Evolutionary conservation across 2,888 invertebrate species (phyloP), one percentile per base, ranked within the genome.

Genomic region (Sacculina carcini): DNA sequence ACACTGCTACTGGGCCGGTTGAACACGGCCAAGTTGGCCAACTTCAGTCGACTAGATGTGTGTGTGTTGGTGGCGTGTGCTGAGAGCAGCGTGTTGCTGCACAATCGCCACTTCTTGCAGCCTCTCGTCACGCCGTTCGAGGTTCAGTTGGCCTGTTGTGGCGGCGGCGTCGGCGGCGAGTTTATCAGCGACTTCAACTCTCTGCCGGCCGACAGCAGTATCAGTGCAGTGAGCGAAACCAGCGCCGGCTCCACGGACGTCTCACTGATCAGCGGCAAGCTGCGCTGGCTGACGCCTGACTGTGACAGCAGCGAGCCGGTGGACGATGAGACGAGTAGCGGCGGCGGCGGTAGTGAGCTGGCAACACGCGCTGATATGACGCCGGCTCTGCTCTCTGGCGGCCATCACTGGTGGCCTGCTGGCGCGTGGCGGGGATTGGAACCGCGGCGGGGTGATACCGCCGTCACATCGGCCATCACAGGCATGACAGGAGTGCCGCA

Each of bases 101-200:
- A 80, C 61, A 78, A 76, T 48, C 74, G 78, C 59, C 87, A 92
- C 51, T 90, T 82, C 64, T 83, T 80, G 61, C 80, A 79, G 62
- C 90, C 94, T 1, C 75, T 98, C 48, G 77, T 89, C 0, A 85
- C 87, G 23, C 82, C 90, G 0, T 87, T 78, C 65, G 96, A 98
- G 67, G 71, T 94, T 23, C 94, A 96, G 68, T 70, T 72, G 36
- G 73, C 72, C 1, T 66, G 77, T 47, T n/a, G n/a, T n/a, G n/a
- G n/a, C n/a, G n/a, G 26, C 24, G 79, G n/a, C n/a, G n/a, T n/a
- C n/a, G n/a, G n/a, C n/a, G n/a, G n/a, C n/a, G n/a, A n/a, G n/a
- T n/a, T n/a, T 63, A 69, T 77, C 29, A 74, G 77, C 42, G 79
- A 89, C 62, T 87, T 80, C 60, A 73, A 77, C 59, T 72, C 78